Conservation (phyloP, 2,113 vertebrate species). For the Haplochromis vanheusdeni region DNA sequence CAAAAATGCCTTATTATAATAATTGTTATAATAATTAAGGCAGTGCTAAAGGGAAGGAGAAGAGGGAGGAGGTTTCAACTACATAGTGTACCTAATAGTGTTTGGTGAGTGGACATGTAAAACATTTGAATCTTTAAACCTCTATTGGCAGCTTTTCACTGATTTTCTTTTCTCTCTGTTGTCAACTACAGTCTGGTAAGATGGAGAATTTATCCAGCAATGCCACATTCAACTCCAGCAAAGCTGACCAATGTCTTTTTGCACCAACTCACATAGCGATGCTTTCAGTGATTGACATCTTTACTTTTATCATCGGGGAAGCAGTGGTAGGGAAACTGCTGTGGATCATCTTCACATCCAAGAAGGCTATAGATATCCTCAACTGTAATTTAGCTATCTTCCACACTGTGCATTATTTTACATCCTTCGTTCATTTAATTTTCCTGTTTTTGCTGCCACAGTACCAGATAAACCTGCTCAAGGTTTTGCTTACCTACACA, state of each 20-base stretch:
- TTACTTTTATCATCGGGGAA: not conserved
- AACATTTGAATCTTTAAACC: not conserved
- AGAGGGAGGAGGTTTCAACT: not conserved
- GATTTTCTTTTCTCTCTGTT: not conserved
- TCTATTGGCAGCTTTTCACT: not conserved
- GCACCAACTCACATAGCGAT: fast-evolving
- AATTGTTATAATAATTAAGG: not conserved
- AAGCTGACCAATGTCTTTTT: fast-evolving
- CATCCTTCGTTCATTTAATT: not conserved
- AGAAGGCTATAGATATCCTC: slow-evolving; percentile 9
- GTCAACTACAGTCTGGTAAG: not conserved
- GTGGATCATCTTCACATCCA: slow-evolving; percentile 1
- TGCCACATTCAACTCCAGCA: fast-evolving
- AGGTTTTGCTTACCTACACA: not conserved
- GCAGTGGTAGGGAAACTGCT: not conserved
- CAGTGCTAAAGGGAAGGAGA: not conserved
- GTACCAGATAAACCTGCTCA: fast-evolving
- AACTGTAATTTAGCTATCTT: slow-evolving; percentile 13
- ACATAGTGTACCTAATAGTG: fast-evolving
- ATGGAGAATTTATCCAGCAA: not conserved
- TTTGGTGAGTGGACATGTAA: not conserved
- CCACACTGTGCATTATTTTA: slow-evolving; percentile 3
- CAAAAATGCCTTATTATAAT: not conserved
- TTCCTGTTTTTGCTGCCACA: fast-evolving
- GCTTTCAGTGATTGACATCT: not conserved